Evolutionary conservation across 2,113 vertebrate genomes (phyloP).

Genomic region (Otocyon megalotis): DNA sequence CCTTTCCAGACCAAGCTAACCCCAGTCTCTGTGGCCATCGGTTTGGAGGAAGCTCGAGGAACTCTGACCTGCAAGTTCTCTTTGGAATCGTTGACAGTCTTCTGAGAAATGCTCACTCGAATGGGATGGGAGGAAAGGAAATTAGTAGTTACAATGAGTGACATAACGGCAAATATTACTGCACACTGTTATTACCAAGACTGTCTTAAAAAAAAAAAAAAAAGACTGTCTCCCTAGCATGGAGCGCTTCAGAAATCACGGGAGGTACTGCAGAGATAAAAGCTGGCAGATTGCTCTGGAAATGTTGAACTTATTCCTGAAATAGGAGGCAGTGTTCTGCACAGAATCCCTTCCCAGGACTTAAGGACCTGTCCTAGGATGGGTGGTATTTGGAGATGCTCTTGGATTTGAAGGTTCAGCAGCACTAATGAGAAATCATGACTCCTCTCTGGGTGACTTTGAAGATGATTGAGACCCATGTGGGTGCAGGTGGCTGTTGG

Average conservation of each 20-base stretch:
- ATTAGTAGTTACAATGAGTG: neutral
- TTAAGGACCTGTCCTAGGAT: neutral
- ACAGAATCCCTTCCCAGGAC: neutral
- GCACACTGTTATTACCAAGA: neutral
- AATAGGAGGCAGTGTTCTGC: neutral
- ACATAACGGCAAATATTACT: neutral
- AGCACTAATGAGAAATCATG: neutral
- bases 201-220: neutral
- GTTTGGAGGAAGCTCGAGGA: neutral
- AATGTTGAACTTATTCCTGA: neutral
- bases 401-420: neutral
- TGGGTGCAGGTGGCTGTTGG: neutral
- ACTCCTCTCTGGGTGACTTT: neutral
- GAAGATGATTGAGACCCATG: neutral
- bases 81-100: neutral
- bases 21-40: neutral
- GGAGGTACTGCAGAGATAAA: neutral
- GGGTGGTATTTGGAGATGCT: neutral
- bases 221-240: neutral
- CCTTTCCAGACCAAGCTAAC: neutral
- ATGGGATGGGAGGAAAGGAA: neutral
- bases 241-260: neutral
- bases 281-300: neutral
- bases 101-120: neutral
- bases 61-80: neutral